Percentiles rank a stretch among this genome's conserved stretches.
Evolutionary conservation across 2,797 vertebrate genomes (phyloP).

Genomic region (Hoplostethus atlanticus): DNA sequence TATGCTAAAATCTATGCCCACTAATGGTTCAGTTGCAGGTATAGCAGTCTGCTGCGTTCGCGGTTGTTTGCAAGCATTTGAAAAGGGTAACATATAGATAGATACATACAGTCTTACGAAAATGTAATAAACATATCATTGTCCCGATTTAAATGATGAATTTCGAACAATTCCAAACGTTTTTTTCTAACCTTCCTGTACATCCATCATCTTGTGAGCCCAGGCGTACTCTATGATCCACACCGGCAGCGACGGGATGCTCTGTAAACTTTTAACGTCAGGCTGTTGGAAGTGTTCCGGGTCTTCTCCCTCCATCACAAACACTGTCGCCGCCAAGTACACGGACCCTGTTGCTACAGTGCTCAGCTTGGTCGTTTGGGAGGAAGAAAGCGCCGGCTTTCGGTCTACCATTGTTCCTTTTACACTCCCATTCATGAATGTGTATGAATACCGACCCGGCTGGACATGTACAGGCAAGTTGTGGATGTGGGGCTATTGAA

Average conservation of each 20-base stretch:
- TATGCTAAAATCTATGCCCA: too few relatives aligned
- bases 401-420: neutral
- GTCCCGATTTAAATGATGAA: too few relatives aligned
- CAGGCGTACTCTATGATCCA: constrained; percentile 83
- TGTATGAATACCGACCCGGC: neutral
- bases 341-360: neutral
- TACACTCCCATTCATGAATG: neutral
- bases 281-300: constrained; percentile 13
- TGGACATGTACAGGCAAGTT: constrained; percentile 75
- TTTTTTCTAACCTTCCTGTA: constrained; percentile 68
- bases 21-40: too few relatives aligned
- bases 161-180: neutral
- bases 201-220: constrained; percentile 68
- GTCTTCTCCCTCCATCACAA: constrained; percentile 47
- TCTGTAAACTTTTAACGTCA: constrained; percentile 7
- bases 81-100: too few relatives aligned
- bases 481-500: neutral
- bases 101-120: too few relatives aligned
- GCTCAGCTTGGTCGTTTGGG: too few relatives aligned
- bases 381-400: rapidly evolving
- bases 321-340: neutral
- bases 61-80: too few relatives aligned
- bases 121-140: neutral
- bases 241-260: constrained; percentile 48
- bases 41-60: too few relatives aligned